These are phyloP conservation scores for Labrus mixtus DNA, from an alignment of 2,113 vertebrate species.

Conservation along the genomic window DNA sequence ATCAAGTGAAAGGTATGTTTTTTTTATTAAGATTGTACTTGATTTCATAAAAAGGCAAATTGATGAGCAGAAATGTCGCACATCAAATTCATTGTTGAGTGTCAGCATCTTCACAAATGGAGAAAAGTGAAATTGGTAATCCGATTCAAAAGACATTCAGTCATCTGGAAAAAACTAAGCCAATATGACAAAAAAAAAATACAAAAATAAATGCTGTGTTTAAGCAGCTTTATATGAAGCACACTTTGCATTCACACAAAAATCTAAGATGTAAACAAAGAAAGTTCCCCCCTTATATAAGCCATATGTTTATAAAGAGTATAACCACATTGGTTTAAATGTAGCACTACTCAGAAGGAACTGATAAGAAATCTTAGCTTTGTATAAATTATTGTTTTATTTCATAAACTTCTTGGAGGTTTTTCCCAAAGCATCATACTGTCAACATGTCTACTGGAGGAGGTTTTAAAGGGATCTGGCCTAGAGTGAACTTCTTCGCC, in stretches of 20 bases:
- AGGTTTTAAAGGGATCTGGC: slow-evolving; percentile 88
- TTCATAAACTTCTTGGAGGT: not conserved
- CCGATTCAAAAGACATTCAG: too few relatives aligned
- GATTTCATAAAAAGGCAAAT: not conserved
- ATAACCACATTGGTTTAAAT: not conserved
- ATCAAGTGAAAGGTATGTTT: too few relatives aligned
- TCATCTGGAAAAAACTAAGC: not conserved
- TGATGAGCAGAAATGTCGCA: too few relatives aligned
- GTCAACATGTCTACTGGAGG: slow-evolving; percentile 86
- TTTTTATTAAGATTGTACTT: not conserved
- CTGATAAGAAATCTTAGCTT: not conserved
- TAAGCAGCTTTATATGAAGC: not conserved
- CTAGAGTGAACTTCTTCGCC: slow-evolving; percentile 86
- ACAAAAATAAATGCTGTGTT: slow-evolving; percentile 2
- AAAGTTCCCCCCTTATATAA: not conserved
- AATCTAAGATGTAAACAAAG: not conserved
- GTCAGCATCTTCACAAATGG: not conserved
- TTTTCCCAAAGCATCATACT: slow-evolving; percentile 41
- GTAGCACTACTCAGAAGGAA: not conserved
- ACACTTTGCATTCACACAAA: not conserved
- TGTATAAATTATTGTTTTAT: slow-evolving; percentile 9
- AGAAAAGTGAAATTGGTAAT: too few relatives aligned
- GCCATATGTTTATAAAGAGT: too few relatives aligned
- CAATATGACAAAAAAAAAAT: not conserved
- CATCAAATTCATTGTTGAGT: not conserved